These are phyloP conservation scores for Globodera ellingtonae DNA, from an alignment of 1,140 invertebrate species.

Conservation along the genomic window DNA sequence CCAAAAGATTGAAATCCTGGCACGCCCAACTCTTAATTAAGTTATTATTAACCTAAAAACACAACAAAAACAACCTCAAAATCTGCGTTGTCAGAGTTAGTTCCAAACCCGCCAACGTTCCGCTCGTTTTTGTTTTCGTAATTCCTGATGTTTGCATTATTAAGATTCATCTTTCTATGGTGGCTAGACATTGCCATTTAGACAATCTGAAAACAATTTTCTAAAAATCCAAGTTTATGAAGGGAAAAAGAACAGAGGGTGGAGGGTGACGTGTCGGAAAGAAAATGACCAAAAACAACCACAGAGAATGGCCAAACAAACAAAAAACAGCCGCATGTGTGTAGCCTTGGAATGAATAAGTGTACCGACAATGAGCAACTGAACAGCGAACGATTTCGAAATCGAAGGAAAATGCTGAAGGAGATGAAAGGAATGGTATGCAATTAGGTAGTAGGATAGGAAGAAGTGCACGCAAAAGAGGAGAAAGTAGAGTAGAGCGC, in stretches of 20 bases:
- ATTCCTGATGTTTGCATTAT: neutral
- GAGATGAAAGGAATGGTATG: neutral
- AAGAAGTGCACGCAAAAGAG: neutral
- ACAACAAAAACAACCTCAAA: neutral
- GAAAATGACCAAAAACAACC: neutral
- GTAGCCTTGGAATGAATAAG: neutral
- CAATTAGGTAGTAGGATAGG: neutral
- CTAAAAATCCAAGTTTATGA: neutral
- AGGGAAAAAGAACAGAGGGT: neutral
- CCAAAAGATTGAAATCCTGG: conserved; percentile 4
- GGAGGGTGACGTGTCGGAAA: neutral
- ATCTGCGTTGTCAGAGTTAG: neutral
- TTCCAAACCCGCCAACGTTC: neutral
- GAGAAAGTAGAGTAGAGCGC: neutral
- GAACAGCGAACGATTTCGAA: neutral
- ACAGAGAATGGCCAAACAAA: neutral
- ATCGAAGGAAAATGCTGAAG: neutral
- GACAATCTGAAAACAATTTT: neutral
- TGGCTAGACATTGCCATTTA: neutral
- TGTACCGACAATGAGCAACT: neutral
- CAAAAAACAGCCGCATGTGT: neutral
- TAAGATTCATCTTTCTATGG: conserved; percentile 6
- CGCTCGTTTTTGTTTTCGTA: neutral
- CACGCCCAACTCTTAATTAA: conserved; percentile 6
- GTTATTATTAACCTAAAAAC: neutral